A percentile compares a stretch with the other conserved stretches of the same genome.
Evolutionary conservation across 2,888 invertebrate species (phyloP).

Genomic region (Sinodicranocentrus sp.): DNA sequence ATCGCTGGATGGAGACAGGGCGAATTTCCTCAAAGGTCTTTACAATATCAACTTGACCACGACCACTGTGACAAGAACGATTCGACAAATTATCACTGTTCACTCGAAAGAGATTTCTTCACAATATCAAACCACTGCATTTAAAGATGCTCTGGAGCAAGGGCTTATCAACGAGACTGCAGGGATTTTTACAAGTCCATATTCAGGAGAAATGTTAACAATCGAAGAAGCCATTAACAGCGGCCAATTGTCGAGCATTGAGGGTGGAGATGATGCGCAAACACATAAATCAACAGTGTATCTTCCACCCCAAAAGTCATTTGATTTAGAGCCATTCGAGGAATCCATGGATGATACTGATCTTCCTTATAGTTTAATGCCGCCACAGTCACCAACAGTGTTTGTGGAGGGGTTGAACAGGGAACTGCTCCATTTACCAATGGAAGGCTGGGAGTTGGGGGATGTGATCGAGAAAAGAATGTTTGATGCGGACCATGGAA

Average conservation of each 20-base stretch:
- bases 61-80: constrained; percentile 91
- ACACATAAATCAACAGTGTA: constrained; percentile 6
- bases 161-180: constrained; percentile 89
- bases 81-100: constrained; percentile 89
- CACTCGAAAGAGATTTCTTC: constrained; percentile 82
- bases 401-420: constrained; percentile 66
- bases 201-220: constrained; percentile 89
- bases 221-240: constrained; percentile 90
- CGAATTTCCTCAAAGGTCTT: constrained; percentile 89
- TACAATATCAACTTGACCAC: constrained; percentile 92
- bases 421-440: constrained; percentile 88
- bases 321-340: constrained; percentile 16
- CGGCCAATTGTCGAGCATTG: constrained; percentile 80
- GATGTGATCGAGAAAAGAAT: constrained; percentile 90
- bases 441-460: constrained; percentile 89
- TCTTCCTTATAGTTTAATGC: constrained; percentile 30
- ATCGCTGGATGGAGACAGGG: constrained; percentile 92
- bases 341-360: constrained; percentile 29
- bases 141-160: constrained; percentile 87
- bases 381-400: constrained; percentile 41
- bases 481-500: constrained; percentile 90
- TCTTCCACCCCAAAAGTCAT: constrained; percentile 14
- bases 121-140: constrained; percentile 82
- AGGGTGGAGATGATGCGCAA: constrained; percentile 76
- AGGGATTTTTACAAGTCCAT: constrained; percentile 80